Evolutionary conservation across 1,140 invertebrate species (phyloP), one percentile per base, ranked within the genome.

Genomic region (Meloidogyne chitwoodi): DNA sequence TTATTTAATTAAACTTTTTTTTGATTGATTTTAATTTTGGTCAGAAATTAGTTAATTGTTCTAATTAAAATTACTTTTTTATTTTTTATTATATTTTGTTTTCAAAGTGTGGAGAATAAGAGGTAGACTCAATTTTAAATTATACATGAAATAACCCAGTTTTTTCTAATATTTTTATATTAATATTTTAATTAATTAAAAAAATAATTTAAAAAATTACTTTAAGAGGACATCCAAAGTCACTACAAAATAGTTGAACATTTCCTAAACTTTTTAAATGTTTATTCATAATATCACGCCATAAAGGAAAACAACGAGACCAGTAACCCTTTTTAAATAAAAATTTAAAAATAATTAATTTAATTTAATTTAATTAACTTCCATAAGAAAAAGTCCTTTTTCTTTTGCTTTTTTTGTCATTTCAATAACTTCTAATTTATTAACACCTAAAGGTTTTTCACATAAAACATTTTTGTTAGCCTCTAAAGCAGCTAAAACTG

Each of bases 391-490:
- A 44, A 31, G 26, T 8, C 77, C 77, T 14, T 80, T 80, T 56
- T 63, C 24, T n/a, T 48, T 38, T 6, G 79, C 79, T 48, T 79
- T 77, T 70, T 81, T 65, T 5, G 75, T 41, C 81, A 81, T 83
- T 78, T 83, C 24, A 16, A 26, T 4, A 27, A 78, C 79, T 67
- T 83, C 77, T 38, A 12, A 22, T 31, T 34, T 61, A 64, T 83
- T 81, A 14, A 83, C 26, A 16, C 56, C 80, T 64, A 81, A 26
- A 27, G 80, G 80, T 68, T 83, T 83, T 66, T 81, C 80, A 44
- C 81, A 83, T 4, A 81, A 44, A 16, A 82, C 79, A 66, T 81
- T 81, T 62, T 82, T 81, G 8, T 65, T 68, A 4, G 75, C 70
- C 5, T 82, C 56, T 22, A 81, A 26, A 26, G 80, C 79, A 16